Evolutionary conservation across 1,140 invertebrate species (phyloP).

Genomic region (Papilio polytes): DNA sequence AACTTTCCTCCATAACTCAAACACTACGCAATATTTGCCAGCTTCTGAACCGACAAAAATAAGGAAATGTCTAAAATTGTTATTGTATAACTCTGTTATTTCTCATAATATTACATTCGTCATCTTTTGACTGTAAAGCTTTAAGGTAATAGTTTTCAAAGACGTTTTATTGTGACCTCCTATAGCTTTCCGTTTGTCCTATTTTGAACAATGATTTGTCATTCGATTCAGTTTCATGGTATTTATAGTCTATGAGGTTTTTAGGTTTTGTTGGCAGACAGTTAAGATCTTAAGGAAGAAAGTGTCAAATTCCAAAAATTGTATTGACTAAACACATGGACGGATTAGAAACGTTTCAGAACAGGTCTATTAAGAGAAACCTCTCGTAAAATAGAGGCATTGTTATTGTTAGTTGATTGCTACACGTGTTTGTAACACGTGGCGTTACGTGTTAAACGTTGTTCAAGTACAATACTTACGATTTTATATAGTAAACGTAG

Average conservation of each 20-base stretch:
- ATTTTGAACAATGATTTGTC: too few relatives aligned
- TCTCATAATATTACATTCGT: neutral
- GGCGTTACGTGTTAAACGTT: neutral
- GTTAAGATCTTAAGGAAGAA: too few relatives aligned
- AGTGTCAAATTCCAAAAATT: neutral
- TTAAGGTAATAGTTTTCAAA: neutral
- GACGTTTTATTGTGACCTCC: neutral
- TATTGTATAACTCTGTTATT: constrained; percentile 3
- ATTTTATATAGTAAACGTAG: neutral
- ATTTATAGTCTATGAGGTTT: too few relatives aligned
- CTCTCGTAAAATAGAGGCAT: neutral
- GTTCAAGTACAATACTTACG: neutral
- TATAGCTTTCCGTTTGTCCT: neutral
- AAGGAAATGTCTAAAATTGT: neutral
- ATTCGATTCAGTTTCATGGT: too few relatives aligned
- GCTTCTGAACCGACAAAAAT: constrained; percentile 18
- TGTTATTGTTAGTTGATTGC: neutral
- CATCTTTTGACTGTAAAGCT: neutral
- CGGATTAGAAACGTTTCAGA: neutral
- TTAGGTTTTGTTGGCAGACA: too few relatives aligned
- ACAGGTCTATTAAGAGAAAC: constrained; percentile 5
- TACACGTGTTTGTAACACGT: constrained; percentile 14
- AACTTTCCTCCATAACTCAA: constrained; percentile 22
- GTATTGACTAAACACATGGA: neutral
- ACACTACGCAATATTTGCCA: constrained; percentile 20